phyloP scores from a whole-genome alignment of 2,888 invertebrate genomes.

The Latheticus oryzae region DNA sequence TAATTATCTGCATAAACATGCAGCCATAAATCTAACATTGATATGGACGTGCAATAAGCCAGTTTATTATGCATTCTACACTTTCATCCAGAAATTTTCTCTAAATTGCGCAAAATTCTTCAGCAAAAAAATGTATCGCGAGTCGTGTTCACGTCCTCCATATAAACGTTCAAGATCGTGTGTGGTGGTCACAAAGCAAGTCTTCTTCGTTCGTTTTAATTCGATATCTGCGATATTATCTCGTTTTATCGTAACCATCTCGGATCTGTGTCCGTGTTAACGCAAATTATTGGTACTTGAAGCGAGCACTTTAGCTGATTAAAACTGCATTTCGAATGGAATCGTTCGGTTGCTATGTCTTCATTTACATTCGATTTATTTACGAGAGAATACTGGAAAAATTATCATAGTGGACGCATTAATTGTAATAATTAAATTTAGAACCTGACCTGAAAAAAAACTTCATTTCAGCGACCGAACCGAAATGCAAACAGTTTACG shows the following conservation, averaged over 20 bases:
- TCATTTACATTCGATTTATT: conserved; percentile 45
- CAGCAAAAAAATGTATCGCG: conserved; percentile 19
- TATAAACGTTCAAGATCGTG: conserved; percentile 54
- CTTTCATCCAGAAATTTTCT: too few relatives aligned
- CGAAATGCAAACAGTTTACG: conserved; percentile 18
- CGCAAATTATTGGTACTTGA: conserved; percentile 53
- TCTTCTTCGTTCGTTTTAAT: conserved; percentile 43
- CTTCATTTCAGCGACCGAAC: conserved; percentile 10
- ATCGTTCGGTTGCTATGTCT: conserved; percentile 45
- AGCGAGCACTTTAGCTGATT: conserved; percentile 45
- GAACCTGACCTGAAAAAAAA: conserved; percentile 27
- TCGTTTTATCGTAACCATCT: conserved; percentile 51
- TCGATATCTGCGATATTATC: conserved; percentile 51
- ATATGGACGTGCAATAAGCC: too few relatives aligned
- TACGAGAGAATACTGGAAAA: conserved; percentile 26
- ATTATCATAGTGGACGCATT: too few relatives aligned
- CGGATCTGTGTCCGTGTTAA: conserved; percentile 53
- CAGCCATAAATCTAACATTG: too few relatives aligned
- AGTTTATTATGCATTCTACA: too few relatives aligned
- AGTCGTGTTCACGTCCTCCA: conserved; percentile 53
- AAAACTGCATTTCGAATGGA: conserved; percentile 46
- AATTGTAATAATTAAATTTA: conserved; percentile 22
- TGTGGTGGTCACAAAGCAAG: conserved; percentile 51
- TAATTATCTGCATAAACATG: too few relatives aligned
- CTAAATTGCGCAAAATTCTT: conserved; percentile 30